Evolutionary conservation across 1,140 invertebrate species (phyloP).

Genomic region (Druon quercuslanigerum): DNA sequence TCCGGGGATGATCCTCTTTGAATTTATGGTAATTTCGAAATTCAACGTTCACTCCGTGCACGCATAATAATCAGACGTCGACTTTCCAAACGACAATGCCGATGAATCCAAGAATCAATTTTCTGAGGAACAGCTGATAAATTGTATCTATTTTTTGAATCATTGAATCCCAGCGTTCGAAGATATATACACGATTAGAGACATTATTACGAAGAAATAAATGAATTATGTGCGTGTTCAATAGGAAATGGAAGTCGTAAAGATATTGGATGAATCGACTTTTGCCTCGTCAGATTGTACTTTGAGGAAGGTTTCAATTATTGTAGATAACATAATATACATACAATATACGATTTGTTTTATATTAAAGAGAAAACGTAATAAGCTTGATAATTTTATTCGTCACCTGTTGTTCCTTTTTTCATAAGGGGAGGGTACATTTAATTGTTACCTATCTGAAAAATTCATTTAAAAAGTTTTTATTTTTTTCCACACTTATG

Average conservation of each 20-base stretch:
- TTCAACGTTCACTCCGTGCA: conserved; percentile 48
- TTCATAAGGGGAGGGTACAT: background rate
- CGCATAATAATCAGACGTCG: conserved; percentile 58
- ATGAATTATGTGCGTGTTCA: conserved; percentile 52
- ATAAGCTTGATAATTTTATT: conserved; percentile 52
- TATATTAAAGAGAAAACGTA: conserved; percentile 66
- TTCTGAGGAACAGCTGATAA: conserved; percentile 39
- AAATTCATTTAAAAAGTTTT: too few relatives aligned
- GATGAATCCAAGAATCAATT: conserved; percentile 45
- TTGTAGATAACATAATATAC: conserved; percentile 61
- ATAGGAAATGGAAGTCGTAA: conserved; percentile 41
- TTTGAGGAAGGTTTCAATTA: conserved; percentile 65
- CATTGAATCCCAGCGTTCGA: conserved; percentile 39
- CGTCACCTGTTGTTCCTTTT: background rate
- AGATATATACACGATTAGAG: conserved; percentile 26
- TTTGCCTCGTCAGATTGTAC: conserved; percentile 49
- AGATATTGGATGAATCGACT: conserved; percentile 34
- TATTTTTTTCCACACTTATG: too few relatives aligned
- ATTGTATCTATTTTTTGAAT: conserved; percentile 46
- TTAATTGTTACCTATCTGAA: too few relatives aligned
- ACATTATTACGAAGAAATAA: conserved; percentile 27
- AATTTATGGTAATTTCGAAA: conserved; percentile 55
- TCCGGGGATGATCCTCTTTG: conserved; percentile 62
- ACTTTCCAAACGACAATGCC: conserved; percentile 47
- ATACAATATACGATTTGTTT: conserved; percentile 66